These are phyloP conservation scores for Opisthograptis luteolata DNA, from an alignment of 2,888 invertebrate genomes.

Conservation along the genomic window DNA sequence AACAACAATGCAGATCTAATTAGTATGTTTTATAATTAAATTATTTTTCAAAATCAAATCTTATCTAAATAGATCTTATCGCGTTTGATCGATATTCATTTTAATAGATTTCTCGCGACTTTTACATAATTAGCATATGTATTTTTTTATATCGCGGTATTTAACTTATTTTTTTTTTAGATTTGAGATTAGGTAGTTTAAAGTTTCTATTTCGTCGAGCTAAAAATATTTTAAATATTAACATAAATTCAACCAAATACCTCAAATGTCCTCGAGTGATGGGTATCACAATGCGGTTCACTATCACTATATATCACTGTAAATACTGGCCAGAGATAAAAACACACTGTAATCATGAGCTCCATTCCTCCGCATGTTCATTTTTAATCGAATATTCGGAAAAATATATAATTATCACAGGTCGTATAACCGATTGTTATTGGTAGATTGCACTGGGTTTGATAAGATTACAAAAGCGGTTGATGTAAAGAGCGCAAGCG, in stretches of 20 bases:
- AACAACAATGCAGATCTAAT: neutral
- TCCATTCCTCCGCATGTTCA: constrained; percentile 78
- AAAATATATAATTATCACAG: constrained; percentile 70
- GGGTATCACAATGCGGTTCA: constrained; percentile 77
- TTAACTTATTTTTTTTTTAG: neutral
- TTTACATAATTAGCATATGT: neutral
- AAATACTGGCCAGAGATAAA: constrained; percentile 66
- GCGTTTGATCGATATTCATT: neutral
- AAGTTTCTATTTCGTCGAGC: neutral
- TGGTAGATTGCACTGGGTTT: constrained; percentile 39
- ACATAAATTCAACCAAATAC: constrained; percentile 52
- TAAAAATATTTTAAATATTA: constrained; percentile 3
- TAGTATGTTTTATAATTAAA: neutral
- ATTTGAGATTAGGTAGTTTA: too few relatives aligned
- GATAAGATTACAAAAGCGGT: constrained; percentile 68
- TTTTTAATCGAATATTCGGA: constrained; percentile 45
- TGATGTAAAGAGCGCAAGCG: constrained; percentile 73
- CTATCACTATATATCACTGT: constrained; percentile 81
- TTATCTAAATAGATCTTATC: constrained; percentile 1
- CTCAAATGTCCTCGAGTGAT: constrained; percentile 71
- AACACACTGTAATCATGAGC: constrained; percentile 80
- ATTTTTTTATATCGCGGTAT: neutral
- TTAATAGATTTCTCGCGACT: neutral
- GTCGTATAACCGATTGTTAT: constrained; percentile 44
- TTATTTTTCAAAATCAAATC: too few relatives aligned